phyloP scores from a whole-genome alignment of 1,140 invertebrate genomes.

The Mya arenaria region DNA sequence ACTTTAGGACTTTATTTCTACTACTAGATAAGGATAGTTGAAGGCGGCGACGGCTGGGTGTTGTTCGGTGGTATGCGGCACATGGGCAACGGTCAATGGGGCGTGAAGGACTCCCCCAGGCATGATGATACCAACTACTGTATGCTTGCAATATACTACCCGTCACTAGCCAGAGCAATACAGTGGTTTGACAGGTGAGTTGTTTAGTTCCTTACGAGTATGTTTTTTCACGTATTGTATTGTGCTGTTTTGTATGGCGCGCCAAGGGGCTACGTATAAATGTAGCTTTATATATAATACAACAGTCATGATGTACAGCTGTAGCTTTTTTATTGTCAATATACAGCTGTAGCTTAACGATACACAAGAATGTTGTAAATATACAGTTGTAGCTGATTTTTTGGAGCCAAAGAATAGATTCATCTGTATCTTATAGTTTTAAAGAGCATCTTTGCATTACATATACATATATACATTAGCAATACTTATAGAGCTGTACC shows the following conservation, averaged over 20 bases:
- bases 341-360: no score
- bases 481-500: no score
- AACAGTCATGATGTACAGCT: no score
- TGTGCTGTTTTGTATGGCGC: neutral
- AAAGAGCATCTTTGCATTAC: no score
- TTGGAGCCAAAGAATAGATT: no score
- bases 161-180: conserved; percentile 45
- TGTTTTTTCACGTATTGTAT: neutral
- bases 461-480: no score
- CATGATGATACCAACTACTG: conserved; percentile 23
- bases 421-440: no score
- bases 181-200: conserved; percentile 53
- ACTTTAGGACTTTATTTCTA: neutral
- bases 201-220: neutral
- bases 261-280: neutral
- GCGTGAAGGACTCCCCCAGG: conserved; percentile 11
- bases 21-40: conserved; percentile 22
- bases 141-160: conserved; percentile 47
- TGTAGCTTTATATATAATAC: no score
- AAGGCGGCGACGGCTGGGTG: conserved; percentile 45
- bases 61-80: conserved; percentile 34
- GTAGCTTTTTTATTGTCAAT: no score
- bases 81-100: conserved; percentile 27
- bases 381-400: no score
- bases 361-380: no score